These are phyloP conservation scores for Aphis gossypii DNA, from an alignment of 1,140 invertebrate species.

Conservation along the genomic window DNA sequence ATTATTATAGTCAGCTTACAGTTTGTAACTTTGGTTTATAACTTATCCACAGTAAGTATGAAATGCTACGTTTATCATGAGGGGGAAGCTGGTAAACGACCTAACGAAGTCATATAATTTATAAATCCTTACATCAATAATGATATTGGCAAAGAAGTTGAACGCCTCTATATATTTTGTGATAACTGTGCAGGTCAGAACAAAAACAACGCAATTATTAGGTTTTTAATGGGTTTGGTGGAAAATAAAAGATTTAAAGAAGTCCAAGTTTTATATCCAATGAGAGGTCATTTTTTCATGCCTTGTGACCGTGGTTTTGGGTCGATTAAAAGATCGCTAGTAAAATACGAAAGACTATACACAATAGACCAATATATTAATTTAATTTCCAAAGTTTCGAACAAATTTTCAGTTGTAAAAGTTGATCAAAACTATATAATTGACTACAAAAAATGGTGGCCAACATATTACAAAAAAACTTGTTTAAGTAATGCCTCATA, in stretches of 20 bases:
- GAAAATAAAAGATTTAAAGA: conserved; percentile 46
- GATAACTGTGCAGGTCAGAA: conserved; percentile 61
- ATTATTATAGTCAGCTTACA: conserved; percentile 8
- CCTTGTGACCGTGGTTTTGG: conserved; percentile 60
- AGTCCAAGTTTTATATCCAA: conserved; percentile 56
- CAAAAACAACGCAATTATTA: conserved; percentile 61
- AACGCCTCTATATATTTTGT: conserved; percentile 52
- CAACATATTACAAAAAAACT: too few relatives aligned
- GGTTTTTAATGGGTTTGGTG: conserved; percentile 20
- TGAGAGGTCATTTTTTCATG: conserved; percentile 60
- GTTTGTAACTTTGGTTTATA: conserved; percentile 28
- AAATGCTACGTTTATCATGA: conserved; percentile 3
- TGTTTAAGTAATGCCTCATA: too few relatives aligned
- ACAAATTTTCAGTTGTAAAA: too few relatives aligned
- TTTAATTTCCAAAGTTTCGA: too few relatives aligned
- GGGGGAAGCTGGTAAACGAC: conserved; percentile 50
- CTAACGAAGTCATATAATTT: conserved; percentile 56
- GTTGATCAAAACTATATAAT: too few relatives aligned
- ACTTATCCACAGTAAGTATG: not conserved
- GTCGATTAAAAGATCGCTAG: conserved; percentile 58
- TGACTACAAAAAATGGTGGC: too few relatives aligned
- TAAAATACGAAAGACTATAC: conserved; percentile 58
- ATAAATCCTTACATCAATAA: conserved; percentile 54
- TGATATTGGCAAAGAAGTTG: conserved; percentile 53
- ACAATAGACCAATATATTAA: conserved; percentile 27